Conservation (phyloP, 2,888 invertebrate species). For the Acanthoscelides obtectus region DNA sequence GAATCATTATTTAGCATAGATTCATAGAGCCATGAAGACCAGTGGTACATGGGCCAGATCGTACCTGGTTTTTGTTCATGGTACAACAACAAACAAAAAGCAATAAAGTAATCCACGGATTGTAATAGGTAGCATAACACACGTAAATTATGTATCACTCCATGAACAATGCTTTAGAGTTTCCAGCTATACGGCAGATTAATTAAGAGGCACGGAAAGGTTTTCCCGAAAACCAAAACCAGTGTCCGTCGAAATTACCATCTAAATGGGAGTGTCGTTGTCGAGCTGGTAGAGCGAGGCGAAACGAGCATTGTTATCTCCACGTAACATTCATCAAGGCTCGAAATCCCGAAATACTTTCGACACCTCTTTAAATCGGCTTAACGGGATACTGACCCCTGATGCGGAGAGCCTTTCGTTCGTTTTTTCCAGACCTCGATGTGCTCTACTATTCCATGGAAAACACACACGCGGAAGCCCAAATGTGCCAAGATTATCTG, state of each 20-base stretch:
- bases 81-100: too few relatives aligned
- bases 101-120: too few relatives aligned
- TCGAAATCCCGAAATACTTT: not conserved
- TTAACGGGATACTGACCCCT: not conserved
- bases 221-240: not conserved
- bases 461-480: constrained; percentile 29
- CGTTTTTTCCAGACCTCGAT: not conserved
- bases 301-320: not conserved
- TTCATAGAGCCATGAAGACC: too few relatives aligned
- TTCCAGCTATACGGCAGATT: not conserved
- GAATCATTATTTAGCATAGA: too few relatives aligned
- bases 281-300: not conserved
- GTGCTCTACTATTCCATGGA: not conserved
- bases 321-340: not conserved
- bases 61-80: too few relatives aligned
- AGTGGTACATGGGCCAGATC: too few relatives aligned
- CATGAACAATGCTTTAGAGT: not conserved
- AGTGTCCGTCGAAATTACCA: not conserved
- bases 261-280: not conserved
- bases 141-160: not conserved
- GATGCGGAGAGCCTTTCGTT: not conserved
- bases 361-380: not conserved
- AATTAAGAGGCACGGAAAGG: not conserved
- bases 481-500: constrained; percentile 34
- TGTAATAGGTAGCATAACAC: too few relatives aligned